Base-by-base conservation (phyloP, 2,113 vertebrate species). In the Apistogramma diplotaenia region DNA sequence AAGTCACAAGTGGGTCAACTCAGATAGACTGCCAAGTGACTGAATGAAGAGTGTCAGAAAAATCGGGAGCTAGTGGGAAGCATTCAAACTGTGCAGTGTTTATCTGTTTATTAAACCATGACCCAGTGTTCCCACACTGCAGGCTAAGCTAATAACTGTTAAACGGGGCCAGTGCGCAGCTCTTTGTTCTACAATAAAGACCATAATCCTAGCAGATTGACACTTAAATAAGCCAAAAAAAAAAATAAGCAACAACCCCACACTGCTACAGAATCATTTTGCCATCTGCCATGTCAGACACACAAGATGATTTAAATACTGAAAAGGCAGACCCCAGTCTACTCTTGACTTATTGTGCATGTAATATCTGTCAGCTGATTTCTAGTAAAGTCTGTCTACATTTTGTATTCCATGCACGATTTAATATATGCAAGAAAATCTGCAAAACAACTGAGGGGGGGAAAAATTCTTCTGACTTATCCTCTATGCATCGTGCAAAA, bases 401-500 rank as follows among this genome's bases (percentile, higher is more conserved):
- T 51, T 16, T 16, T 51, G 1, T 61, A 18, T 21, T 61, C 40
- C 35, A 43, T 61, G 9, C 16, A 37, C 62, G 35, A 74, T 84
- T 74, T 62, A 60, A 59, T 49, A 40, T 56, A 75, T 61, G 29
- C 23, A 77, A 40, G 15, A 82, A 79, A 76, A 77, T 80, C 21
- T 82, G 70, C 13, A 54, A 79, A 81, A 82, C 71, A 79, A 56
- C 37, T 25, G 33, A 49, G 21, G 61, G 77, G 29, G 23, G 60
- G 83, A 54, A 79, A 78, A 27, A 37, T 53, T 75, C 46, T 62
- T 74, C 74, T 21, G 76, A 87, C 77, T 57, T 83, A 84, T 88
- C 59, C 67, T 74, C 81, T 76, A 31, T 27, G 65, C 40, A 74
- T 78, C 74, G 89, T 93, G 60, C 53, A 92, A 90, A 85, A 93